Conservation (phyloP, 2,797 vertebrate species). For the Lacerta bilineata region DNA sequence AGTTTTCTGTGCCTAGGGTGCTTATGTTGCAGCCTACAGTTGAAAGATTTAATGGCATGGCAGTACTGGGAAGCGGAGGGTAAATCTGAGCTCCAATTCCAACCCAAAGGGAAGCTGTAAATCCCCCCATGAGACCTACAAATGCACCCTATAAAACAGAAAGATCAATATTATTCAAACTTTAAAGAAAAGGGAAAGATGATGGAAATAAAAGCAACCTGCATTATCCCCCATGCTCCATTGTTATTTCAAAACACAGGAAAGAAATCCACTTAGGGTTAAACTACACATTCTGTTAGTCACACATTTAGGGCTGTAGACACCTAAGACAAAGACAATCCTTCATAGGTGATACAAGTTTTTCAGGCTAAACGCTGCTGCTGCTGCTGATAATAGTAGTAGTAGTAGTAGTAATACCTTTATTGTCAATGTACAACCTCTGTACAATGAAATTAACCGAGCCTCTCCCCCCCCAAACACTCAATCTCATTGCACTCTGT, state of each 20-base stretch:
- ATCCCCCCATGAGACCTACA: conserved; percentile 84
- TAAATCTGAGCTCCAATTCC: conserved; percentile 91
- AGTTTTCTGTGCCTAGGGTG: conserved; percentile 50
- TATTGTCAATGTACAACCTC: too few species aligned
- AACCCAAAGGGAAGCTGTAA: conserved; percentile 88
- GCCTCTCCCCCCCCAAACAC: too few species aligned
- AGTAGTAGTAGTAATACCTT: too few species aligned
- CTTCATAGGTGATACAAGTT: background rate
- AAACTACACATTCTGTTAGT: background rate
- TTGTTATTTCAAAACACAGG: background rate
- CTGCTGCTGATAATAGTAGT: too few species aligned
- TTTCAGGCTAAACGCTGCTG: background rate
- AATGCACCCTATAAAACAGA: conserved; percentile 86
- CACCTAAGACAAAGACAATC: background rate
- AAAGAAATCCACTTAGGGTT: background rate
- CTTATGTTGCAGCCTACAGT: conserved; percentile 82
- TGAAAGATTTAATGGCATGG: conserved; percentile 81
- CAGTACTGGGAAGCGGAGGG: conserved; percentile 82
- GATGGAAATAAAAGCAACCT: background rate
- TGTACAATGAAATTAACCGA: too few species aligned
- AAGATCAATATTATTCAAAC: conserved; percentile 26
- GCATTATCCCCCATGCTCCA: background rate
- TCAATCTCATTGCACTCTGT: too few species aligned
- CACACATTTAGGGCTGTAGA: background rate
- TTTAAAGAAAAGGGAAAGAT: conserved; percentile 31